Evolutionary conservation across 2,797 vertebrate genomes (phyloP), one percentile per base, ranked within the genome.

Genomic region (Ptychadena robeensis): DNA sequence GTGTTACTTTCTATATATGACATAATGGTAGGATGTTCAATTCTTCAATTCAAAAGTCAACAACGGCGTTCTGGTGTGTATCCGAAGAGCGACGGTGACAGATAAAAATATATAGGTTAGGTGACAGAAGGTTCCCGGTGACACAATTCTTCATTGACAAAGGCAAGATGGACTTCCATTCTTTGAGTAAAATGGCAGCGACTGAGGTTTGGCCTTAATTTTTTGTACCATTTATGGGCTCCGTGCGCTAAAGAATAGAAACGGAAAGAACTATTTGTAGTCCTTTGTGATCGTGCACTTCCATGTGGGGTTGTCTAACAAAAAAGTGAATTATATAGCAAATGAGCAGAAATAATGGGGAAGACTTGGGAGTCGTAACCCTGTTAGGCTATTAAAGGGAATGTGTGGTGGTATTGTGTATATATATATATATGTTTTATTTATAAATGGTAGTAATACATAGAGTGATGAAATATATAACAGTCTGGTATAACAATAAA

Each of bases 41-140:
- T 69, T 15, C 71, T 77, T 70, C 66, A 64, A 34, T 65, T 64
- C 28, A 44, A 69, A 69, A 34, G 34, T 53, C 27, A 38, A n/a
- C 9, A 40, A 25, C 44, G 1, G 32, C 0, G 6, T n/a, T n/a
- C 31, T 37, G 37, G 79, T 11, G 27, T 57, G 10, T 63, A 9
- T 48, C 63, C 30, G n/a, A 59, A 38, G 27, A 44, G 22, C 65
- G 30, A 12, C 40, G 35, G 70, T 18, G 31, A 71, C 31, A 22
- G 35, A 31, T 11, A 40, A 7, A 27, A 7, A 70, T 32, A 71
- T 77, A 15, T 65, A n/a, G 73, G 66, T 82, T 71, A 77, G 53
- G 18, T 11, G 76, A 48, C 30, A 48, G 64, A 48, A 31, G 30
- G 61, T 40, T 53, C 38, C 10, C 22, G 35, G 25, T 59, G 48